Conservation (phyloP, 2,888 invertebrate genomes). For the Drosophila subquinaria region DNA sequence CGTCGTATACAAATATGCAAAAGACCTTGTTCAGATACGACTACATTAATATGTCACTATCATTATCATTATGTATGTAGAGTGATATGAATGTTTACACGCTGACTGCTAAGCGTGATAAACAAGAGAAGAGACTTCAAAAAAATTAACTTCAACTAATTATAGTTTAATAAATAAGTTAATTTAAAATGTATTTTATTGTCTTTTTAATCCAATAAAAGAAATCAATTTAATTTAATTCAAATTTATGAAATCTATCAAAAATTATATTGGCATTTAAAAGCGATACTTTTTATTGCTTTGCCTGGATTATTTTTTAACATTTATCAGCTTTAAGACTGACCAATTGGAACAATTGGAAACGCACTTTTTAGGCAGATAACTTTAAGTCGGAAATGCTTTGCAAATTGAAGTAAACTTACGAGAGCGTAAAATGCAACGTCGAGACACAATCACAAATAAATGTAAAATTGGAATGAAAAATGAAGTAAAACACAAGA, state of each 20-base stretch:
- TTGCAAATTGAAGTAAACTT: conserved; percentile 14
- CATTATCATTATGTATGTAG: not conserved
- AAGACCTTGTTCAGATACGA: not conserved
- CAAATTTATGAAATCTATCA: too few relatives aligned
- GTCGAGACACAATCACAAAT: conserved; percentile 41
- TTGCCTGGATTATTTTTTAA: too few relatives aligned
- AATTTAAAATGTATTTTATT: too few relatives aligned
- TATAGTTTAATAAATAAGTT: too few relatives aligned
- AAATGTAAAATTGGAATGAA: conserved; percentile 48
- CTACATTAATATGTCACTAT: not conserved
- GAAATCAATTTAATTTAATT: too few relatives aligned
- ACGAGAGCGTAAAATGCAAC: conserved; percentile 36
- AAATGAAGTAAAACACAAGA: conserved; percentile 30
- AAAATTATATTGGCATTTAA: too few relatives aligned
- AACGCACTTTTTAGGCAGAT: not conserved
- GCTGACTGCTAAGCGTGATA: not conserved
- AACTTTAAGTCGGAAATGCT: conserved; percentile 3
- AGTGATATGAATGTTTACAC: conserved; percentile 6
- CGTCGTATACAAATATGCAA: conserved; percentile 10
- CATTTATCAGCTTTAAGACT: too few relatives aligned
- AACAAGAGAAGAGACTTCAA: not conserved
- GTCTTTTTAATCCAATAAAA: too few relatives aligned
- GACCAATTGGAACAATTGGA: not conserved
- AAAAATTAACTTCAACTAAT: too few relatives aligned
- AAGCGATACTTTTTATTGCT: too few relatives aligned